Evolutionary conservation across 2,888 invertebrate genomes (phyloP).

Genomic region (Microctonus brassicae): DNA sequence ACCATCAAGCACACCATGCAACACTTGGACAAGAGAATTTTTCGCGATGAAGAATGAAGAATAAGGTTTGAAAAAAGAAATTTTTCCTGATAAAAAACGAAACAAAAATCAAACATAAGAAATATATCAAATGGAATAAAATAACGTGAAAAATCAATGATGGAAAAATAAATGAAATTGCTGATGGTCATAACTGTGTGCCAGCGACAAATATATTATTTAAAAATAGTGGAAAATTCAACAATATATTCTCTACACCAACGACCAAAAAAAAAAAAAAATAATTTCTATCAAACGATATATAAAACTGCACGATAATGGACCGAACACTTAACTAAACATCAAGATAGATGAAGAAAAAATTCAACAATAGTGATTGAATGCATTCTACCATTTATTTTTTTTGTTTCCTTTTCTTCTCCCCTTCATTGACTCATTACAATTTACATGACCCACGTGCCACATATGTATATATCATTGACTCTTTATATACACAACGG

Average conservation of each 20-base stretch:
- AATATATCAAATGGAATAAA: conserved; percentile 6
- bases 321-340: conserved; percentile 49
- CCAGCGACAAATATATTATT: conserved; percentile 32
- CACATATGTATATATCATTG: neutral
- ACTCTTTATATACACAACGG: neutral
- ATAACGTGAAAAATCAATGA: neutral
- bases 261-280: conserved; percentile 41
- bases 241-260: conserved; percentile 35
- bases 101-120: neutral
- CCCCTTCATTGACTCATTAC: neutral
- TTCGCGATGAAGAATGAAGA: neutral
- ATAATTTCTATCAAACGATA: conserved; percentile 5
- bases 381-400: conserved; percentile 47
- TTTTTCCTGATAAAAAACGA: no score
- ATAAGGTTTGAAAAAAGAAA: neutral
- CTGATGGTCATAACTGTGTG: conserved; percentile 41
- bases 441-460: conserved; percentile 19
- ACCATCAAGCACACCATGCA: conserved; percentile 4
- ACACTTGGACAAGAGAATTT: neutral
- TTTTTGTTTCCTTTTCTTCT: neutral
- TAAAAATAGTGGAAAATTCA: conserved; percentile 17
- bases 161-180: no score
- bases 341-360: conserved; percentile 41
- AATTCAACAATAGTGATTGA: conserved; percentile 51
- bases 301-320: conserved; percentile 43